phyloP scores from a whole-genome alignment of 2,888 invertebrate genomes.

The Chloroclysta siterata region DNA sequence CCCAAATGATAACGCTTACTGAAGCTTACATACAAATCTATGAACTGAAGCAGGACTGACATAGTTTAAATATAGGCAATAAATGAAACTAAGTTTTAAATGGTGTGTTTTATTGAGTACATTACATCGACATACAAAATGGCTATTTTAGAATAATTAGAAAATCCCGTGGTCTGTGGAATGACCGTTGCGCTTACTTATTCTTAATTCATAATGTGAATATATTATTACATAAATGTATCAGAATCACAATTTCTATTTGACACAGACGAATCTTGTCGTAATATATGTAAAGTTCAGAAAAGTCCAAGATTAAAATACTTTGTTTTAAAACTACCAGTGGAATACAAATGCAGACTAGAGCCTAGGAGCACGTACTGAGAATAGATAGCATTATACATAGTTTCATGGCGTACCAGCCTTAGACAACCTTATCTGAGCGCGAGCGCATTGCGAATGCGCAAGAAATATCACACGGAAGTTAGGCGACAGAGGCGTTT shows the following conservation, averaged over 20 bases:
- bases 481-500: too few relatives aligned
- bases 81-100: constrained; percentile 47
- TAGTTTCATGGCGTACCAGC: not conserved
- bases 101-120: constrained; percentile 69
- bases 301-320: constrained; percentile 25
- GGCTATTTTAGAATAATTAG: constrained; percentile 42
- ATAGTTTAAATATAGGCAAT: constrained; percentile 49
- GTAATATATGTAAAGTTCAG: constrained; percentile 32
- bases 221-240: constrained; percentile 51
- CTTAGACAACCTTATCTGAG: constrained; percentile 5
- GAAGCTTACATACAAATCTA: constrained; percentile 99
- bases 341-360: constrained; percentile 30
- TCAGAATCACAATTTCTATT: constrained; percentile 55
- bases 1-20: constrained; percentile 99
- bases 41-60: constrained; percentile 83
- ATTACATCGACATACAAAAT: constrained; percentile 58
- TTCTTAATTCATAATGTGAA: constrained; percentile 58
- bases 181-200: constrained; percentile 67
- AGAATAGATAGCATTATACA: constrained; percentile 39
- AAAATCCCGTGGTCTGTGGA: constrained; percentile 53
- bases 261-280: constrained; percentile 56
- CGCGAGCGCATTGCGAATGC: not conserved
- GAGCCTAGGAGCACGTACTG: constrained; percentile 22
- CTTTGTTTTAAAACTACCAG: constrained; percentile 19
- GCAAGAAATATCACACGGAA: not conserved